phyloP scores from a whole-genome alignment of 2,888 invertebrate genomes.

The Eupithecia abbreviata region DNA sequence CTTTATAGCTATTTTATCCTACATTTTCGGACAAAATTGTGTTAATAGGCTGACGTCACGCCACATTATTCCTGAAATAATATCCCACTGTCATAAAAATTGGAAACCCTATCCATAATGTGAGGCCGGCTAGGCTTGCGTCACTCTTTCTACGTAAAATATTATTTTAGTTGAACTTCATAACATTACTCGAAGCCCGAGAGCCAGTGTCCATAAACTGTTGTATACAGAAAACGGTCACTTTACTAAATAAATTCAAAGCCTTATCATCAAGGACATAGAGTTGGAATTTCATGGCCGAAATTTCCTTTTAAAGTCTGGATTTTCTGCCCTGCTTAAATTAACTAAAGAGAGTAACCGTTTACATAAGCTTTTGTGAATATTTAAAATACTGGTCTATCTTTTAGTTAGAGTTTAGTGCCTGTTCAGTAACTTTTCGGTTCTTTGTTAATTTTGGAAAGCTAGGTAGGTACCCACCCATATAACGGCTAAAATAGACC shows the following conservation, averaged over 20 bases:
- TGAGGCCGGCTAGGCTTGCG: conserved; percentile 11
- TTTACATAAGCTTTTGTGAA: conserved; percentile 45
- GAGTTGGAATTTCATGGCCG: conserved; percentile 37
- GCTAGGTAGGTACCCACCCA: neutral
- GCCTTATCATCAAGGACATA: conserved; percentile 20
- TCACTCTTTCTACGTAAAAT: conserved; percentile 16
- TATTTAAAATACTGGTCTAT: conserved; percentile 36
- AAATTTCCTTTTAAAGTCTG: conserved; percentile 44
- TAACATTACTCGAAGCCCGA: conserved; percentile 22
- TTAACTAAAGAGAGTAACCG: conserved; percentile 46
- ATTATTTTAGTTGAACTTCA: conserved; percentile 9
- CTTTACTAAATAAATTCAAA: conserved; percentile 36
- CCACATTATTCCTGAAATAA: conserved; percentile 33
- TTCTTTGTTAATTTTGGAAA: conserved; percentile 2
- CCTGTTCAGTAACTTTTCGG: neutral
- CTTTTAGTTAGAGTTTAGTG: conserved; percentile 14
- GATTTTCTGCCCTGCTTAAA: conserved; percentile 51
- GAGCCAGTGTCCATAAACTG: conserved; percentile 41
- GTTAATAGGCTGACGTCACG: conserved; percentile 29
- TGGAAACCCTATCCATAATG: conserved; percentile 38
- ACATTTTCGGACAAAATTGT: conserved; percentile 27
- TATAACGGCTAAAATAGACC: neutral
- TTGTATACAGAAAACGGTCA: conserved; percentile 39
- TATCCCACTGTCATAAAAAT: conserved; percentile 37
- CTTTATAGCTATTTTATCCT: neutral